Percentiles rank a stretch among this genome's conserved stretches.
phyloP scores from a whole-genome alignment of 2,797 vertebrate species.

The Xyrichtys novacula region DNA sequence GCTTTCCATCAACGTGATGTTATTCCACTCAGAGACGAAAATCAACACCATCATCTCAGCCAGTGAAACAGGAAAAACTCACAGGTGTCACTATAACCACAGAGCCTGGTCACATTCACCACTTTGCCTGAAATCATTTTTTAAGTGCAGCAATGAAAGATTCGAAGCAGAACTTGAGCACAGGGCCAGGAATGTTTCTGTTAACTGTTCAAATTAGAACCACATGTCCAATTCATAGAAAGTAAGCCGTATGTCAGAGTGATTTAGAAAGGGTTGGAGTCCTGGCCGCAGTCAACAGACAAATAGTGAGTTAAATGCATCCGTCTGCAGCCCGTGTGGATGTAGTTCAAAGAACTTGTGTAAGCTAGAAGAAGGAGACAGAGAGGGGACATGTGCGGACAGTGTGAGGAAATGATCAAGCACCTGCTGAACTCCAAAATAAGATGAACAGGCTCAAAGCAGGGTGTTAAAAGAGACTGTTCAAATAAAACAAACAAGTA shows the following conservation, averaged over 20 bases:
- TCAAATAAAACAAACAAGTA: background rate
- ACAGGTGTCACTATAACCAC: constrained; percentile 55
- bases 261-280: constrained; percentile 12
- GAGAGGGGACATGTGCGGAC: background rate
- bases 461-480: background rate
- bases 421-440: background rate
- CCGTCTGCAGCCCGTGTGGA: constrained; percentile 3
- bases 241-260: constrained; percentile 35
- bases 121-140: constrained; percentile 63
- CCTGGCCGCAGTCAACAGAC: constrained; percentile 17
- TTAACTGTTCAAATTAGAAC: constrained; percentile 66
- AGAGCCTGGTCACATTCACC: constrained; percentile 42
- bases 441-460: background rate
- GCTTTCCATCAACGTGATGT: constrained; percentile 60
- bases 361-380: constrained; percentile 6
- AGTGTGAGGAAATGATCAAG: constrained; percentile 7
- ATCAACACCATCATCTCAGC: constrained; percentile 44
- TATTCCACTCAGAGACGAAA: constrained; percentile 37
- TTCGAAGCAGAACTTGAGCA: constrained; percentile 48
- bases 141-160: constrained; percentile 66
- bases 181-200: constrained; percentile 37
- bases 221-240: constrained; percentile 63
- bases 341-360: constrained; percentile 8
- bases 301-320: constrained; percentile 27
- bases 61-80: constrained; percentile 41